Evolutionary conservation across 2,797 vertebrate species (phyloP), one percentile per base, ranked within the genome.

Genomic region (Microctenopoma steveboyesi): DNA sequence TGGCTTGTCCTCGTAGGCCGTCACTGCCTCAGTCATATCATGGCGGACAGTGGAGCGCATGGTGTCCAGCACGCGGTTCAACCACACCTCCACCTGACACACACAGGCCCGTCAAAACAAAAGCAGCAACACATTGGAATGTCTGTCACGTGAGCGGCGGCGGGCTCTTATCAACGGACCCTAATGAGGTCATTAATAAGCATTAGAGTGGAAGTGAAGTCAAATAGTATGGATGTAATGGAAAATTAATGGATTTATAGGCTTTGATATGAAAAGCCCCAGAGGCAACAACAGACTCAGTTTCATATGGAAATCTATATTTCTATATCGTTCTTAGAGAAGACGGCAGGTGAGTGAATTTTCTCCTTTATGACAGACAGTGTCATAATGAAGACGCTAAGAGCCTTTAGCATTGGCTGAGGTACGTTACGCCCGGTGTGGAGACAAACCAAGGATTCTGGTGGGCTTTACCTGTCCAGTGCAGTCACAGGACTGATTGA

Each of bases 31-130:
- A 0, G 93, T 92, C 96, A 99, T 94, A 86, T 95, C 91, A 0
- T 95, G 93, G 27, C 96, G 94, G 28, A 99, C 95, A 0, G 97
- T 96, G 58, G 93, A 89, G 56, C 95, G 94, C 98, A 98, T 98
- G 63, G 90, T 88, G 59, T 94, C 86, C 62, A 99, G 92, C 3
- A 99, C 92, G 0, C 70, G 91, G 64, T 93, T 97, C 79, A 98
- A 79, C 97, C 98, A 99, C 42, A 87, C 79, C 87, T 99, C 97
- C 25, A 97, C 97, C 97, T 99, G 67, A 59, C 58, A 70, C 16
- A 53, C 12, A 69, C 14, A 11, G 16, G 43, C 3, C 37, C 6
- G 0, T 45, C 27, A 70, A 53, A 52, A 58, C 18, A 69, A 61
- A 86, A 18, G 28, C 3, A 30, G 0, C 16, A 30, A 61, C 47